Evolutionary conservation across 1,140 invertebrate genomes (phyloP).

Genomic region (Brachionus sp.): DNA sequence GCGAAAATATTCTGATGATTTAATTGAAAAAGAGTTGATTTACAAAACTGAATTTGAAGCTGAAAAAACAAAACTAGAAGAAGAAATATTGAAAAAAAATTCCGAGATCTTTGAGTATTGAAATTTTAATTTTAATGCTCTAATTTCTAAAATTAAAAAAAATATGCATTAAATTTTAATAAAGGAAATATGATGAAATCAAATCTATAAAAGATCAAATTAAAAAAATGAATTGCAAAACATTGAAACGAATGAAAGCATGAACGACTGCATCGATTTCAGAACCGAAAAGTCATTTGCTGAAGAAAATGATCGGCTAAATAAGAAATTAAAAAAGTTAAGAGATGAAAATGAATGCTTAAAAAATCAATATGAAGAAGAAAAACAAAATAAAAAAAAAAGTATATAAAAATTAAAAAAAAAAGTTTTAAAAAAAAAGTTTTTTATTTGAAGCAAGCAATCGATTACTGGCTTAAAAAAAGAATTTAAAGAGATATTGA

Average conservation of each 20-base stretch:
- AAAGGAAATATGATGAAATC: no score
- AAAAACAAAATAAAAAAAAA: neutral
- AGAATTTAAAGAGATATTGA: neutral
- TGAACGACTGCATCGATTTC: neutral
- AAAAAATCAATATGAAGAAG: neutral
- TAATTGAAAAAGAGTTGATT: no score
- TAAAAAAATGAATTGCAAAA: no score
- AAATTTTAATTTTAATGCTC: no score
- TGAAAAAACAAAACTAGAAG: no score
- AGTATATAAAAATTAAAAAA: neutral
- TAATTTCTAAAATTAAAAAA: no score
- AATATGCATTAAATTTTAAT: no score
- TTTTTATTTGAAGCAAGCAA: neutral
- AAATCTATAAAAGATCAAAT: neutral
- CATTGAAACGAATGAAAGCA: neutral
- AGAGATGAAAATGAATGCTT: neutral
- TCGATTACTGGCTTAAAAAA: neutral
- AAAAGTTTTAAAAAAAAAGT: neutral
- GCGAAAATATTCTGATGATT: no score
- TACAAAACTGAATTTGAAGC: no score
- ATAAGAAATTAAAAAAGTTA: neutral
- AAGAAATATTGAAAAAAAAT: no score
- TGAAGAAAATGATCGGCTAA: neutral
- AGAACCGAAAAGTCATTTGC: neutral
- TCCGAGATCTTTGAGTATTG: no score